phyloP scores from a whole-genome alignment of 2,113 vertebrate genomes.

The Recurvirostra avosetta region DNA sequence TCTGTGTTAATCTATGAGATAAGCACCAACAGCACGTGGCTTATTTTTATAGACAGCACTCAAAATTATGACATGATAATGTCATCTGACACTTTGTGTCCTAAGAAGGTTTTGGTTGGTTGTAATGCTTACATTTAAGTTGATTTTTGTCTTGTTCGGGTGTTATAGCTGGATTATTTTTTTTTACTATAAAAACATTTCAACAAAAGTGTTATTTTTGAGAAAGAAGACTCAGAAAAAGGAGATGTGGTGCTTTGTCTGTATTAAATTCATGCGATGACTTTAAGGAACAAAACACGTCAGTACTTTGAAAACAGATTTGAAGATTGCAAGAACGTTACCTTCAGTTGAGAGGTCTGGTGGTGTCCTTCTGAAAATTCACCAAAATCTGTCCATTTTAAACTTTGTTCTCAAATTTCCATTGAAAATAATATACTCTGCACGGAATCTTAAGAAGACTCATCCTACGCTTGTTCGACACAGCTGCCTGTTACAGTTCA shows the following conservation, averaged over 20 bases:
- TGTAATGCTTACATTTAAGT: background rate
- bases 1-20: constrained; percentile 20
- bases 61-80: background rate
- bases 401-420: background rate
- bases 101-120: background rate
- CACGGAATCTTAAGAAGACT: background rate
- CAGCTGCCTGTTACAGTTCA: background rate
- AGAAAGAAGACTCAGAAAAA: background rate
- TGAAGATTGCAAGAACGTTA: background rate
- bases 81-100: background rate
- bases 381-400: background rate
- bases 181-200: background rate
- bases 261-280: background rate
- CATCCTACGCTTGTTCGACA: background rate
- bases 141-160: background rate
- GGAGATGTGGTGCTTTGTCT: background rate
- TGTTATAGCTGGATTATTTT: background rate
- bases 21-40: background rate
- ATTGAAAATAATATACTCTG: background rate
- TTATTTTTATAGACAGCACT: constrained; percentile 6
- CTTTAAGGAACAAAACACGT: background rate
- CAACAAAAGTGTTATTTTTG: background rate
- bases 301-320: background rate
- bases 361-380: background rate
- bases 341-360: background rate